Base-by-base conservation (phyloP, 2,797 vertebrate genomes). In the Lophotriccus pileatus region DNA sequence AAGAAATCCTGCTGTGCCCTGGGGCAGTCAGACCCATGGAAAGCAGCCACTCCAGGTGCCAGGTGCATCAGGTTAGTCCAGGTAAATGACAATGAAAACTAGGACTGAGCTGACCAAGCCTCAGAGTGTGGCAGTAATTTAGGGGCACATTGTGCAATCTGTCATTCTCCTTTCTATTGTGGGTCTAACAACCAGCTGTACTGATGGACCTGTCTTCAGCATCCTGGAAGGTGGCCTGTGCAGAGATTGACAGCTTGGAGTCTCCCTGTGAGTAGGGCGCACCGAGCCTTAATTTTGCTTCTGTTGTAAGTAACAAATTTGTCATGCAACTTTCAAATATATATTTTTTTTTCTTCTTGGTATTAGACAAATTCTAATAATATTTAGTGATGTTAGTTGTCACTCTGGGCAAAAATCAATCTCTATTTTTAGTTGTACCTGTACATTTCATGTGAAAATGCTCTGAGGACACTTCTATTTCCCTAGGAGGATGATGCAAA, bases 121-220 rank as follows among this genome's bases (percentile, higher is more conserved):
- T 62, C 8, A 10, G 16, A 43, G 12, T 16, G 39, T 37, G 39
- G n/a, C 17, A 68, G 19, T 27, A 50, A 41, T 32, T 64, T 10
- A 39, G 34, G 39, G 2, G 2, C 8, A 28, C 15, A 41, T 0
- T 76, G 24, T 24, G 28, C 82, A 68, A 58, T 16, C 8, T 2
- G 12, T 12, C 12, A 37, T 37, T 79, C 6, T 43, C 6, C 14
- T 74, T 85, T 41, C 3, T n/a, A 32, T 0, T 39, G 22, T 66
- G 22, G 2, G 5, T 9, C 25, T 46, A 78, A 53, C 3, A 4
- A 19, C 32, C 43, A 70, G 16, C 10, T 12, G 3, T 8, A 28
- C 8, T 7, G 10, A 16, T 1, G 10, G 14, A 17, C 22, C 17
- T 30, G 22, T 41, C 46, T 53, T 44, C 23, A 34, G 7, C 21